These are phyloP conservation scores for Mola mola DNA, from an alignment of 2,113 vertebrate genomes.

Conservation along the genomic window DNA sequence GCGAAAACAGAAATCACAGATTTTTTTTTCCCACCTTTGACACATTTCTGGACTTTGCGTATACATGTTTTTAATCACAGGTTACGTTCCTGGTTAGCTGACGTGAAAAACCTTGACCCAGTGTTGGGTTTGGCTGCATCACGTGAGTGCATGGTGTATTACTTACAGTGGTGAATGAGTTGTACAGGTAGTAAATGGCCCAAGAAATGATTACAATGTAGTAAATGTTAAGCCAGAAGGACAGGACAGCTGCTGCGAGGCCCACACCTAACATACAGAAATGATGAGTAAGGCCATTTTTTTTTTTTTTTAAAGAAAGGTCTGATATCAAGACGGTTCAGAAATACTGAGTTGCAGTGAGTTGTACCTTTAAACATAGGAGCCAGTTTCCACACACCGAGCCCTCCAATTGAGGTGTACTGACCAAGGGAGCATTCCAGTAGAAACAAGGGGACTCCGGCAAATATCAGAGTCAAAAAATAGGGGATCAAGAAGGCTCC, in stretches of 20 bases:
- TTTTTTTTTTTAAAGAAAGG: no score
- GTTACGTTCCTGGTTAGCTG: background rate
- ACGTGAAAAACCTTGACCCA: constrained; percentile 21
- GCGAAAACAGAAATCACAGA: constrained; percentile 34
- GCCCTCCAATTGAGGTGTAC: constrained; percentile 95
- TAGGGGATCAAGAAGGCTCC: constrained; percentile 98
- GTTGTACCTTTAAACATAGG: constrained; percentile 97
- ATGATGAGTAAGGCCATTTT: constrained; percentile 17
- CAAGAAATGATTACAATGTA: constrained; percentile 98
- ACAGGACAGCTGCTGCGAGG: constrained; percentile 94
- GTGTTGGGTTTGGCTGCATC: constrained; percentile 4
- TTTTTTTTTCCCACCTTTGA: background rate
- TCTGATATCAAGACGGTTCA: constrained; percentile 9
- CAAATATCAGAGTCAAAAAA: constrained; percentile 98
- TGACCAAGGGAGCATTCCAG: constrained; percentile 94
- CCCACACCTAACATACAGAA: constrained; percentile 88
- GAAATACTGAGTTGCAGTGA: constrained; percentile 19
- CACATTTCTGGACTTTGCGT: constrained; percentile 1
- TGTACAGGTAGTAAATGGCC: constrained; percentile 98
- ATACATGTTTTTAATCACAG: background rate
- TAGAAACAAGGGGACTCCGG: constrained; percentile 95
- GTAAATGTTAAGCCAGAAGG: constrained; percentile 99
- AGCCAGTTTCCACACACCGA: constrained; percentile 98
- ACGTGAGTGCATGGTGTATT: constrained; percentile 13
- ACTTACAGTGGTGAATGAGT: constrained; percentile 95